Evolutionary conservation across 1,140 invertebrate species (phyloP).

Genomic region (Drosophila chauvacae): DNA sequence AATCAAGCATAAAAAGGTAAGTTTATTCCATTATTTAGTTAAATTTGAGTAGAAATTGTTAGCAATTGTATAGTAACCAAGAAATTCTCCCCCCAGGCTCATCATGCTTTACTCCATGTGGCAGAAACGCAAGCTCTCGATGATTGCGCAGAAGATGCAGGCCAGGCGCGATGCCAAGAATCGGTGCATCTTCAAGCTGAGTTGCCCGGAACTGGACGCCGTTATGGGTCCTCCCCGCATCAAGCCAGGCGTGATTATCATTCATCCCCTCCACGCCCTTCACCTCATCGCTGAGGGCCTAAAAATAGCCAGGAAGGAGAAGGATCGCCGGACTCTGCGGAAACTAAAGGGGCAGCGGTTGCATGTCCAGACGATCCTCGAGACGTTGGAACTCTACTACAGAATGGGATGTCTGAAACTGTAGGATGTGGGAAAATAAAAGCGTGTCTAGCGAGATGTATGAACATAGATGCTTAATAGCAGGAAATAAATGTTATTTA

Average conservation of each 20-base stretch:
- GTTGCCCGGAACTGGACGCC: not conserved
- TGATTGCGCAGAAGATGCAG: not conserved
- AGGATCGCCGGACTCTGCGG: not conserved
- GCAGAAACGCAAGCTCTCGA: not conserved
- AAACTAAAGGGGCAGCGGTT: not conserved
- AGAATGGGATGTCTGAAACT: not conserved
- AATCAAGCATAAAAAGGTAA: not conserved
- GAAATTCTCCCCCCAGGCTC: not conserved
- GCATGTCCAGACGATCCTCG: not conserved
- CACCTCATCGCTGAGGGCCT: not conserved
- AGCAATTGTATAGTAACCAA: not conserved
- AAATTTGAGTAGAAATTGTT: not conserved
- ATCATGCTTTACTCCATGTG: not conserved
- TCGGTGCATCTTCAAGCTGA: not conserved
- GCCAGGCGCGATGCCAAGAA: rapidly evolving
- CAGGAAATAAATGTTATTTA: not conserved
- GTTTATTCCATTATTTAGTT: not conserved
- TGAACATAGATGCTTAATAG: not conserved
- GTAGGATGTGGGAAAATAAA: too few relatives aligned
- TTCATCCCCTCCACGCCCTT: not conserved
- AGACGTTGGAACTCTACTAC: not conserved
- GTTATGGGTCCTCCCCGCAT: not conserved
- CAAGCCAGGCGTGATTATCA: not conserved
- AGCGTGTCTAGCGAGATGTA: not conserved
- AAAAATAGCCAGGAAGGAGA: not conserved